Base-by-base conservation (phyloP, 2,113 vertebrate species). In the Gasterosteus nipponicus region DNA sequence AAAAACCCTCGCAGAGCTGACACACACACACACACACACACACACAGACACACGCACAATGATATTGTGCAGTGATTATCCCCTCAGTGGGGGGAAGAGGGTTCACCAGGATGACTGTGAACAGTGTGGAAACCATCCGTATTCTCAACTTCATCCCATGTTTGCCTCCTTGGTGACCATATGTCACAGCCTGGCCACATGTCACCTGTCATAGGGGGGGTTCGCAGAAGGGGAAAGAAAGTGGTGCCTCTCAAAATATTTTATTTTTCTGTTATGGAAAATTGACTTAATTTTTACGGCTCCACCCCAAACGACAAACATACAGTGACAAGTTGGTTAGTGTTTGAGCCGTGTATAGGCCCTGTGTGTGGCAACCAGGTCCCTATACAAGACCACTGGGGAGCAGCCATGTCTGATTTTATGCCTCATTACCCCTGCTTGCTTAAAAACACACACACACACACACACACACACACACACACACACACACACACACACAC, bases 391-490 rank as follows among this genome's bases (percentile, higher is more conserved):
- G 66, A 63, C 38, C 67, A 51, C 38, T 65, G 69, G 58, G 69
- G 1, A 86, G 75, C 73, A 80, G 75, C 51, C 65, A 10, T 73
- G 79, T 80, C 73, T 44, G 70, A 77, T 77, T 82, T 75, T 67
- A 83, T 58, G 73, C 59, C 60, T 83, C 81, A 89, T 86, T 87
- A 86, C 35, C 31, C 31, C 19, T 63, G 44, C 26, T 35, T 35
- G 33, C 33, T 35, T 35, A 59, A 38, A 41, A 35, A 61, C 35
- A 39, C 54, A 51, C 47, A 51, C 47, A 51, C 47, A 6, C 47
- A 51, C 49, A 51, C 12, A 51, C 49, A 51, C 12, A 61, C 35
- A 39, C 54, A 51, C 47, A 51, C 47, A 51, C 47, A 6, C 47
- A 51, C 49, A 51, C 12, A n/a, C n/a, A n/a, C n/a, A n/a, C n/a